Base-by-base conservation (phyloP, 2,888 invertebrate genomes). In the Acleris emargana region DNA sequence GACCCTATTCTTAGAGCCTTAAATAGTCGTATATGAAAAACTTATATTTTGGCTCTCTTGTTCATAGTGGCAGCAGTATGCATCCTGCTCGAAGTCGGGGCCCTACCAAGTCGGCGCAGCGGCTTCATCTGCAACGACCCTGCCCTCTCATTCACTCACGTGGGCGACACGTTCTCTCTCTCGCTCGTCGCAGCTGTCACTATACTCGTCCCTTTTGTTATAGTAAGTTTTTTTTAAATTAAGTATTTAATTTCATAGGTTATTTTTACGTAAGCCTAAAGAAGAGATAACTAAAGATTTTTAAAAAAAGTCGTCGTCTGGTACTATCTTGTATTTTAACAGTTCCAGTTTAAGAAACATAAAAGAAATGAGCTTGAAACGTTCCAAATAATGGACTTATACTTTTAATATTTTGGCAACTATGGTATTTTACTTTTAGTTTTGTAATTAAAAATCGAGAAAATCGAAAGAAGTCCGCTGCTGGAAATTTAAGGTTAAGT, bases 61-160 rank as follows among this genome's bases (percentile, higher is more conserved):
- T 83, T 93, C 89, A 74, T 94, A 95, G 95, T 95, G 74, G 81
- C 91, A 53, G 87, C 94, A 71, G 81, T 94, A 76, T 87, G 95
- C 74, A 86, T 92, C 28, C 81, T 95, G 18, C 86, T 95, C 50
- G 96, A 96, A 83, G 93, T 94, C 43, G 95, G 95, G 0, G 88
- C 93, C 22, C 81, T 96, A 38, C 95, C 95, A 4, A 93, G 94
- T 68, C 90, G 93, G 22, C 93, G 91, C 64, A 88, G 94, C 59
- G 96, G 96, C 9, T 96, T 95, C 86, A 94, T 89, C 73, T 96
- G 96, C 89, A 93, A 94, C 75, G 96, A 97, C 79, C 95, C 95
- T 6, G 93, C 93, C 64, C 94, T 96, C 76, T 94, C 94, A 0
- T 94, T 94, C 82, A 94, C 94, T 68, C 95, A 93, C 80, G 86